Conservation (phyloP, 2,113 vertebrate species). For the Morone chrysops region DNA sequence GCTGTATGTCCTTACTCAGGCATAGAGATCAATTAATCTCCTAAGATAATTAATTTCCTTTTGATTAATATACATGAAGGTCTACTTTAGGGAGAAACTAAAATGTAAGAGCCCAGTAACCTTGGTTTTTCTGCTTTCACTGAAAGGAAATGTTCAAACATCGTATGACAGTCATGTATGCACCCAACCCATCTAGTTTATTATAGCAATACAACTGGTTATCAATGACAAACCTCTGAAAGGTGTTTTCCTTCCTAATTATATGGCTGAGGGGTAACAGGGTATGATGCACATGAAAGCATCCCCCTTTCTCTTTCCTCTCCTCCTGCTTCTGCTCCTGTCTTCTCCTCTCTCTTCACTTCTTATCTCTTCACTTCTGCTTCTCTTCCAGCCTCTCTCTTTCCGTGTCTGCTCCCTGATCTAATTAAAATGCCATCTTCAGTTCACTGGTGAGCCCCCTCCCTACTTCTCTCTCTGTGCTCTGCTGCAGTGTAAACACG, state of each 20-base stretch:
- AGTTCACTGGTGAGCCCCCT: slow-evolving; percentile 67
- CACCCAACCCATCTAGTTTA: slow-evolving; percentile 33
- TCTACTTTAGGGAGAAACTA: background rate
- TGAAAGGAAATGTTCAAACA: background rate
- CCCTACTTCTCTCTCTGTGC: slow-evolving; percentile 50
- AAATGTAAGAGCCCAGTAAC: background rate
- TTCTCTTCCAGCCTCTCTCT: slow-evolving; percentile 46
- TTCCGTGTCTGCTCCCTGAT: slow-evolving; percentile 65
- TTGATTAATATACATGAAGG: background rate
- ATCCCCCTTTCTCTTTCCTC: background rate
- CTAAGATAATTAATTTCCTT: background rate
- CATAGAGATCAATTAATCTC: background rate
- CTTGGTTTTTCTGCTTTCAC: slow-evolving; percentile 5
- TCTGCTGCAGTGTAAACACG: slow-evolving; percentile 76
- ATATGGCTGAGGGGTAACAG: slow-evolving; percentile 50
- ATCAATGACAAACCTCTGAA: slow-evolving; percentile 37
- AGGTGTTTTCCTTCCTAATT: slow-evolving; percentile 58
- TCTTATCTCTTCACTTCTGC: slow-evolving; percentile 57
- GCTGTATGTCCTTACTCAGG: background rate
- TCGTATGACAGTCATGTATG: slow-evolving; percentile 10
- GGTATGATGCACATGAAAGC: slow-evolving; percentile 60
- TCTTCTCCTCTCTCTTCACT: slow-evolving; percentile 25
- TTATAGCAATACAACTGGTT: slow-evolving; percentile 36
- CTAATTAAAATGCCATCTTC: slow-evolving; percentile 80
- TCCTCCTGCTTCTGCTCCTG: slow-evolving; percentile 16